phyloP scores from a whole-genome alignment of 2,113 vertebrate genomes.

The Lipotes vexillifer region DNA sequence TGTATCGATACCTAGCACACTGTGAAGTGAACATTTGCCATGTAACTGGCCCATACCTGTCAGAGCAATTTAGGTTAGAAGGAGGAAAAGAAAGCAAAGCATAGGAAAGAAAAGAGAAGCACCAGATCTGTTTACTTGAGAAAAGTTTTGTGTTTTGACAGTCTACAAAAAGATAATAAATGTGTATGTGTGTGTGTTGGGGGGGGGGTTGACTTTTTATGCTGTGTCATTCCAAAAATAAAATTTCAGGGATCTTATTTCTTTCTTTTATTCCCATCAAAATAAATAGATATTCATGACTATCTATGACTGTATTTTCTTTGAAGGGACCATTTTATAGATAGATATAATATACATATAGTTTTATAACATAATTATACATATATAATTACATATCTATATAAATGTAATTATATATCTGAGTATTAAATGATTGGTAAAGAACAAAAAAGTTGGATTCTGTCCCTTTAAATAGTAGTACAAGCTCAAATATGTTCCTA shows the following conservation, averaged over 20 bases:
- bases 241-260: background rate
- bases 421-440: background rate
- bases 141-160: background rate
- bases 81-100: background rate
- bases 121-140: background rate
- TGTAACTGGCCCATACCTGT: background rate
- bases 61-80: background rate
- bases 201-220: background rate
- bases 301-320: background rate
- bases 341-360: background rate
- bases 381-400: background rate
- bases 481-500: conserved; percentile 45
- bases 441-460: background rate
- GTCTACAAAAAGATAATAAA: background rate
- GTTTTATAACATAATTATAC: background rate
- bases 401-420: background rate
- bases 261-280: background rate
- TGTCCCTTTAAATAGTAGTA: conserved; percentile 47
- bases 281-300: background rate
- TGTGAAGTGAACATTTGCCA: background rate
- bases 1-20: background rate
- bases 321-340: background rate
- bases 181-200: no score
- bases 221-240: background rate
- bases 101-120: background rate